phyloP scores from a whole-genome alignment of 2,888 invertebrate species.

The Aromia moschata region DNA sequence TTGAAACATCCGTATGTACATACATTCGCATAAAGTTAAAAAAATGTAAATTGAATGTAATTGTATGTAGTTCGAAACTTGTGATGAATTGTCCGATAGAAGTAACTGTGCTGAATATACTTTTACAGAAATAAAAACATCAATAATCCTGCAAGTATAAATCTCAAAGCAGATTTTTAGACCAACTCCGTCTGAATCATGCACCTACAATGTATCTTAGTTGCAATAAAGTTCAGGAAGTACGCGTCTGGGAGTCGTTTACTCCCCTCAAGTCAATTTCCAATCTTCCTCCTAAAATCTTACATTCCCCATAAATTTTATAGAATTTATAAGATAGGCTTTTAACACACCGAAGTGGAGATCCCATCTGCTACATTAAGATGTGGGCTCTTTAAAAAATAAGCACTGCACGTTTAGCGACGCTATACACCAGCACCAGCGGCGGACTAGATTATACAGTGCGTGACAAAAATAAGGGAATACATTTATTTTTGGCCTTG shows the following conservation, averaged over 20 bases:
- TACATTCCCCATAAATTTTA: constrained; percentile 42
- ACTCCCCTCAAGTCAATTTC: constrained; percentile 44
- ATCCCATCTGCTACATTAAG: constrained; percentile 6
- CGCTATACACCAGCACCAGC: too few relatives aligned
- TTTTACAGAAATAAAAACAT: too few relatives aligned
- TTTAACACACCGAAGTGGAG: constrained; percentile 3
- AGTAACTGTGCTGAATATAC: too few relatives aligned
- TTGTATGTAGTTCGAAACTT: too few relatives aligned
- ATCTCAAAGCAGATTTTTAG: neutral
- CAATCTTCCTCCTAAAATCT: constrained; percentile 45
- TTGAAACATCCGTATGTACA: too few relatives aligned
- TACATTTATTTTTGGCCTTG: too few relatives aligned
- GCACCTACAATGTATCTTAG: constrained; percentile 48
- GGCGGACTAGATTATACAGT: too few relatives aligned
- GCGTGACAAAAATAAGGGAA: too few relatives aligned
- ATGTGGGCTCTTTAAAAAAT: constrained; percentile 4
- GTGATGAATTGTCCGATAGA: too few relatives aligned
- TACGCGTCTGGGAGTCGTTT: constrained; percentile 48
- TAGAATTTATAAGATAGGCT: constrained; percentile 29
- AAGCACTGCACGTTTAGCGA: neutral
- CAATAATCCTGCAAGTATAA: too few relatives aligned
- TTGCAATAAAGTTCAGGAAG: constrained; percentile 51
- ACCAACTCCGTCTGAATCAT: constrained; percentile 2
- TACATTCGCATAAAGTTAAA: too few relatives aligned
- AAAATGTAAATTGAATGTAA: too few relatives aligned